Evolutionary conservation across 2,113 vertebrate species (phyloP).

Genomic region (Miniopterus natalensis): DNA sequence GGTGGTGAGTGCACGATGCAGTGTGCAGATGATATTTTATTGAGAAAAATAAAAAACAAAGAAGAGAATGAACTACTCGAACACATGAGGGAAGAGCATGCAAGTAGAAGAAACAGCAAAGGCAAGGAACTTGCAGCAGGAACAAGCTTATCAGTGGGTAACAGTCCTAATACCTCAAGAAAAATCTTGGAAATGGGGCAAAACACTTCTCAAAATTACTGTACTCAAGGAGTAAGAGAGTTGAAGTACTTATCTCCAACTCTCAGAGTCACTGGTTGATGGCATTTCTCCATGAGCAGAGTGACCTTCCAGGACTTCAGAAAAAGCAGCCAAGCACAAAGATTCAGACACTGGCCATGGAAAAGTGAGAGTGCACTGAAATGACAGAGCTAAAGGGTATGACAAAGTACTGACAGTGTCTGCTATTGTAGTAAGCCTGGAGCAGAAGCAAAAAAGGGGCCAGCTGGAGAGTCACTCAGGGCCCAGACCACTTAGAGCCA

Average conservation of each 20-base stretch:
- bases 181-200: constrained; percentile 27
- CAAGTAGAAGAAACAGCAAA: constrained; percentile 37
- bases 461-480: neutral
- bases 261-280: neutral
- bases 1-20: neutral
- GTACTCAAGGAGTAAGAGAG: neutral
- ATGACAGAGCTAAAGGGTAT: neutral
- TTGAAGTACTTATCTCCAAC: neutral
- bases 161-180: neutral
- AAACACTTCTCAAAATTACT: constrained; percentile 36
- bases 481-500: neutral
- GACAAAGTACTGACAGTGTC: neutral
- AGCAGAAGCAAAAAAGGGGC: neutral
- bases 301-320: constrained; percentile 17
- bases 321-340: constrained; percentile 28
- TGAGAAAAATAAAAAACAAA: constrained; percentile 31
- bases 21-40: neutral
- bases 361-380: neutral
- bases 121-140: neutral
- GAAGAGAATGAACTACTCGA: neutral
- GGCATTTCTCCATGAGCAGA: constrained; percentile 14
- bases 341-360: neutral
- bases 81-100: neutral
- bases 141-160: neutral
- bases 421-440: constrained; percentile 24